Base-by-base conservation (phyloP, 2,888 invertebrate species). In the Andrena dorsata region DNA sequence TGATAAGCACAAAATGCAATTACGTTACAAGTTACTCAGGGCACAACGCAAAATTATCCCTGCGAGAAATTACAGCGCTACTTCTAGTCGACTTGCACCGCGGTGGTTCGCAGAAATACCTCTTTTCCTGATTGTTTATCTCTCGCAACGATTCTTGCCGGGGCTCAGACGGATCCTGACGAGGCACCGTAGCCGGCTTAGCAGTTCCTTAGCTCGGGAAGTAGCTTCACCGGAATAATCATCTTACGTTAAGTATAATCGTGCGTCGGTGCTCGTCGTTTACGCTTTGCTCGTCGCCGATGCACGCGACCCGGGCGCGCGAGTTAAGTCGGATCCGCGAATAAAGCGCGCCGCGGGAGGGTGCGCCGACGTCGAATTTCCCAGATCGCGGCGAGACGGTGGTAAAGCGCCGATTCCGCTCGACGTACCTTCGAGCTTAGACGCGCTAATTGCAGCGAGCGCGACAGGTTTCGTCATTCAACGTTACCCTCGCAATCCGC, bases 221-320 rank as follows among this genome's bases (percentile, higher is more conserved):
- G 63, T 81, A 80, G 76, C 76, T 86, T 83, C 80, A 60, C 74
- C 65, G 70, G 78, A 86, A 87, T 89, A 89, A 85, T 87, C 83
- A 82, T 74, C 78, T 87, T 80, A 77, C 80, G 60, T 65, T 60
- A 72, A 77, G 83, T 79, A 83, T 82, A 84, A 86, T 85, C 82
- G 77, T 64, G 65, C 69, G 76, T 85, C 73, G 74, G 51, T 70
- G 70, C 61, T 53, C 75, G 49, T 82, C 84, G 80, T 86, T 84
- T 83, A 77, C 80, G 80, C 84, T 85, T 76, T 74, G 80, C 71
- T 72, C 56, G 64, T 49, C 53, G 74, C 41, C 49, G 60, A 10
- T 41, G 30, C 23, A 61, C 30, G 61, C 16, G 41, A 63, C 56
- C 10, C 28, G 35, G 7, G 26, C 16, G 8, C 41, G 4, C 53